Evolutionary conservation across 92 coral and sea anemone genomes (phyloP).

Genomic region (Umimayanthus chanpuru): DNA sequence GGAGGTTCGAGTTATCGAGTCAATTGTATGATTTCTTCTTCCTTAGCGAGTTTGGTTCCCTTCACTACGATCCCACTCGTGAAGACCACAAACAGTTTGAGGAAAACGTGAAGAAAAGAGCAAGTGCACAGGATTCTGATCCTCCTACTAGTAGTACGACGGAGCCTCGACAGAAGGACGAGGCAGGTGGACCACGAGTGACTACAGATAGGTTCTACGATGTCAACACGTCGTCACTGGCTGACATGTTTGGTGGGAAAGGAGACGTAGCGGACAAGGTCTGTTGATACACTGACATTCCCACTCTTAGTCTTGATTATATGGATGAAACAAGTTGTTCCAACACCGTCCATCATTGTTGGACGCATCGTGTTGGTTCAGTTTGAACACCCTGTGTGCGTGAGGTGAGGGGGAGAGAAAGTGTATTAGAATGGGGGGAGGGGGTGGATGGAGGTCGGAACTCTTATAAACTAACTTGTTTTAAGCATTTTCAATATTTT

Average conservation of each 20-base stretch:
- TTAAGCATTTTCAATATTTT: too few species aligned
- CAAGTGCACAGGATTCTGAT: slow-evolving; percentile 9
- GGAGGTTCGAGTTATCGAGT: too few species aligned
- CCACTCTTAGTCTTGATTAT: too few species aligned
- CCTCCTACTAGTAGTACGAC: slow-evolving; percentile 34
- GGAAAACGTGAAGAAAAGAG: slow-evolving; percentile 49
- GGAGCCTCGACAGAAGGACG: slow-evolving; percentile 26
- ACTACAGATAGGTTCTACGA: slow-evolving; percentile 73
- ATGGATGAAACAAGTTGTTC: too few species aligned
- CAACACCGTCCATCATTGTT: too few species aligned
- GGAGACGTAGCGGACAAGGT: slow-evolving; percentile 4
- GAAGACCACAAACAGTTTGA: slow-evolving; percentile 91
- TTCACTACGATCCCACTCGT: slow-evolving; percentile 89
- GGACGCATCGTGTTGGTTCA: too few species aligned
- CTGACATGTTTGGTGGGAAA: slow-evolving; percentile 64
- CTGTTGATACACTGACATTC: neutral
- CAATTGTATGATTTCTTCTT: neutral
- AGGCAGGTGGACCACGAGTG: slow-evolving; percentile 56
- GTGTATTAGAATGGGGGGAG: too few species aligned
- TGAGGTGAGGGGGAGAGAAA: too few species aligned
- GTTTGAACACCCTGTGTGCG: too few species aligned
- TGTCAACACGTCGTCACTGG: slow-evolving; percentile 72
- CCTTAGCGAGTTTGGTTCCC: slow-evolving; percentile 65
- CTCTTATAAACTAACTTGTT: too few species aligned
- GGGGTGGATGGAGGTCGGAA: too few species aligned